Evolutionary conservation across 1,140 invertebrate species (phyloP).

Genomic region (Matsumurasca onukii): DNA sequence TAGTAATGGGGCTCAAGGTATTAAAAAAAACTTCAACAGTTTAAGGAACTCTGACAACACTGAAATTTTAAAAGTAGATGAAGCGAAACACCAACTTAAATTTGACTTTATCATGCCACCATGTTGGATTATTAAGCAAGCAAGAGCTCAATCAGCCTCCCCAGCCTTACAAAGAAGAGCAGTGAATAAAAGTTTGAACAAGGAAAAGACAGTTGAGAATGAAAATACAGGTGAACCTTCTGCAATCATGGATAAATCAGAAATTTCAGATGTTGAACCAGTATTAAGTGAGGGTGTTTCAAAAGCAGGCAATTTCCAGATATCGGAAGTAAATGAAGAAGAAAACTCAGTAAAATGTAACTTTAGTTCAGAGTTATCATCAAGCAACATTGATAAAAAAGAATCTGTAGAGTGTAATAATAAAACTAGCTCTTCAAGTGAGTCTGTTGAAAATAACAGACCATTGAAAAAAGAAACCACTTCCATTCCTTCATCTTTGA

Average conservation of each 20-base stretch:
- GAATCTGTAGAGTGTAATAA: constrained; percentile 1
- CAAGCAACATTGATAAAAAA: no score
- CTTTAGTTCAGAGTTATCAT: no score
- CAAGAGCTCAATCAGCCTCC: constrained; percentile 34
- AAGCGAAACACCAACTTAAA: constrained; percentile 1
- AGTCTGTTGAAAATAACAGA: constrained; percentile 43
- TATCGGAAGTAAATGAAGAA: no score
- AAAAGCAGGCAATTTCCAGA: no score
- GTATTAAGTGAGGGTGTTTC: no score
- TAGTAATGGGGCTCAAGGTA: background rate
- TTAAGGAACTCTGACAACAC: no score
- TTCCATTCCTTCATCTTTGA: constrained; percentile 13
- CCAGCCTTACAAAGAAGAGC: constrained; percentile 31
- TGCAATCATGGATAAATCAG: no score
- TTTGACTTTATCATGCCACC: constrained; percentile 33
- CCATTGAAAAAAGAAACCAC: constrained; percentile 7
- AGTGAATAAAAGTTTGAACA: constrained; percentile 1
- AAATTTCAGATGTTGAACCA: no score
- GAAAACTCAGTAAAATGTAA: no score
- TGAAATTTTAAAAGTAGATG: constrained; percentile 44
- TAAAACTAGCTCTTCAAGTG: constrained; percentile 33
- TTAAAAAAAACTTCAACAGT: constrained; percentile 20
- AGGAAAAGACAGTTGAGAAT: constrained; percentile 27
- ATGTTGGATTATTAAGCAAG: constrained; percentile 33
- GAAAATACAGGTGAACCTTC: background rate